Base-by-base conservation (phyloP, 2,888 invertebrate genomes). In the Microplitis deprimator region DNA sequence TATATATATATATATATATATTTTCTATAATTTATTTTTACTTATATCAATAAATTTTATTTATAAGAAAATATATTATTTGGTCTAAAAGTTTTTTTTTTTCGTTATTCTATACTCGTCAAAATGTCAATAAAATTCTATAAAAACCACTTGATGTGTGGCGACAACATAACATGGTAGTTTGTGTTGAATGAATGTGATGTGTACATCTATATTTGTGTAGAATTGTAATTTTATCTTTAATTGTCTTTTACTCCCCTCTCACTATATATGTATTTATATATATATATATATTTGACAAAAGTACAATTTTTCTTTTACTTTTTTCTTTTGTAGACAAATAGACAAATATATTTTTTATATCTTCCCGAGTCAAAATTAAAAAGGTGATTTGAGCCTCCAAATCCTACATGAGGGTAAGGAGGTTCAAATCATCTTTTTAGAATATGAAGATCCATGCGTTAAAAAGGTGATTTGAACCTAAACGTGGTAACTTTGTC, bases 221-320 rank as follows among this genome's bases (percentile, higher is more conserved):
- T 29, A 38, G 67, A 67, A 29, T 73, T 69, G 64, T 10, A 62
- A 64, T 65, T 73, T 39, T 60, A 10, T 77, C 68, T 50, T 67
- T 73, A 16, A 61, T 3, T 68, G 40, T 60, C 29, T 10, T 6
- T 13, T 13, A 50, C 68, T 10, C 61, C 29, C 68, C 68, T 10
- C 61, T 39, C 68, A 17, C 20, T 1, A 4, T 29, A 29, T 29
- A 29, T 65, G 10, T 68, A n/a, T n/a, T n/a, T n/a, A n/a, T 41
- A 20, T 20, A 20, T 1, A 1, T 20, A 0, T 20, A 20, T 1
- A 20, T 20, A 20, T 20, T 20, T 29, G 3, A 29, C 4, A 29
- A 3, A 29, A 29, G 29, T 3, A 29, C 17, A 67, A 39, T 20
- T 20, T 8, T 67, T 50, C 10, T 8, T 50, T 50, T 13, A 50